Percentiles rank a stretch among this genome's conserved stretches.
These are phyloP conservation scores for Lacerta agilis DNA, from an alignment of 2,797 vertebrate genomes.

Conservation along the genomic window DNA sequence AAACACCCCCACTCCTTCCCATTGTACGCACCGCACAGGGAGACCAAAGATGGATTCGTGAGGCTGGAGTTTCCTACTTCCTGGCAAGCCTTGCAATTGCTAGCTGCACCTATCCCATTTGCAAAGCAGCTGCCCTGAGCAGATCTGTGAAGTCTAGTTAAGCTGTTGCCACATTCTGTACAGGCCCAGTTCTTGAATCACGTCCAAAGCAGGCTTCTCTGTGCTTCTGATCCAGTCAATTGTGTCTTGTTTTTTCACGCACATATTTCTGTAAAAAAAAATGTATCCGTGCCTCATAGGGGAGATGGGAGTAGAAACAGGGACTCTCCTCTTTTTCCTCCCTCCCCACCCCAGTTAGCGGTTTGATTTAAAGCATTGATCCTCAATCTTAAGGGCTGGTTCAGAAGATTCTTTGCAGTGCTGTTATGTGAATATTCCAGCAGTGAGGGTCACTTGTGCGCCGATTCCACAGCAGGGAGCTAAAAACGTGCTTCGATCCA, in stretches of 20 bases:
- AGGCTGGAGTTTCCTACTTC: neutral
- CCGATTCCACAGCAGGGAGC: neutral
- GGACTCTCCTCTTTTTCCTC: neutral
- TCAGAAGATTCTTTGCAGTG: neutral
- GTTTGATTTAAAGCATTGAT: neutral
- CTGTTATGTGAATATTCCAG: too few species aligned
- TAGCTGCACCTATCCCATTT: neutral
- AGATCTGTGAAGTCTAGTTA: neutral
- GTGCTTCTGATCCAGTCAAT: neutral
- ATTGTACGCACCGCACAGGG: neutral
- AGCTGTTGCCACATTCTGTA: neutral
- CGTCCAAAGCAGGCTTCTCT: neutral
- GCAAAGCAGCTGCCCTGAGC: neutral
- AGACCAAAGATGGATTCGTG: neutral
- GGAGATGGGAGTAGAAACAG: neutral
- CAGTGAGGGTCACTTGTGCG: too few species aligned
- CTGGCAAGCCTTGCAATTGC: neutral
- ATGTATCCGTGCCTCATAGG: neutral
- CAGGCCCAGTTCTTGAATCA: neutral
- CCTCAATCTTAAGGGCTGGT: neutral
- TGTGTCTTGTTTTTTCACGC: neutral
- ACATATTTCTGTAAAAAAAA: neutral
- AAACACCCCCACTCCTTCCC: neutral
- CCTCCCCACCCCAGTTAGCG: neutral
- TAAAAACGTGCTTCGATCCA: neutral